Base-by-base conservation (phyloP, 2,797 vertebrate genomes). In the Enteromius viviparus region DNA sequence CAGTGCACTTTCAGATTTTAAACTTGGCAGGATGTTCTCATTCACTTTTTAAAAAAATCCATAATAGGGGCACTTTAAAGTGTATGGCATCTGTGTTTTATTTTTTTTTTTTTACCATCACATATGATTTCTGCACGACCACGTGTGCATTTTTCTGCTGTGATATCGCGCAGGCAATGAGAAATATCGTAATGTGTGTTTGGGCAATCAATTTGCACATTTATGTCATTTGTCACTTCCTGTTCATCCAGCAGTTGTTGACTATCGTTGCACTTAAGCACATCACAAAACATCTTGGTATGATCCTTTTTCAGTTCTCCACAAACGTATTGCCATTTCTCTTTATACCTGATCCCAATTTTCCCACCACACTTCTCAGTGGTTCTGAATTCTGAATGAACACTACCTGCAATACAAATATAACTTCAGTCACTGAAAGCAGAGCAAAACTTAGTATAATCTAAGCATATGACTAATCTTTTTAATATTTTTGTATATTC, bases 171-270 rank as follows among this genome's bases (percentile, higher is more conserved):
- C 11, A 76, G 0, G 5, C 72, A 76, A 2, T 62, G 58, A 11
- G 1, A 26, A 71, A 49, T 10, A 0, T 2, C 0, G 0, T 17
- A 5, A 42, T 42, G 0, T 0, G 0, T 4, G 1, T 1, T 0
- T n/a, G 19, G 3, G 11, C 78, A 81, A 1, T 6, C 0, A 23
- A 77, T 11, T 1, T 0, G 12, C 8, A 66, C 6, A 15, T 53
- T 8, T 55, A 15, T 19, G 6, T 10, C 4, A 0, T 10, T 4
- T 3, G 9, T 2, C 1, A 15, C 8, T 26, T 62, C 0, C 6
- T 0, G 5, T 64, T 72, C 47, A 49, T 42, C 15, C 55, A 62
- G 26, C 23, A 2, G 53, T 23, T n/a, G 9, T 12, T 2, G 1
- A 21, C 0, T 34, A 0, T 81, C n/a, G 5, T 4, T 64, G 40